Evolutionary conservation across 2,797 vertebrate species (phyloP), one percentile per base, ranked within the genome.

Genomic region (Dicrostonyx torquatus): DNA sequence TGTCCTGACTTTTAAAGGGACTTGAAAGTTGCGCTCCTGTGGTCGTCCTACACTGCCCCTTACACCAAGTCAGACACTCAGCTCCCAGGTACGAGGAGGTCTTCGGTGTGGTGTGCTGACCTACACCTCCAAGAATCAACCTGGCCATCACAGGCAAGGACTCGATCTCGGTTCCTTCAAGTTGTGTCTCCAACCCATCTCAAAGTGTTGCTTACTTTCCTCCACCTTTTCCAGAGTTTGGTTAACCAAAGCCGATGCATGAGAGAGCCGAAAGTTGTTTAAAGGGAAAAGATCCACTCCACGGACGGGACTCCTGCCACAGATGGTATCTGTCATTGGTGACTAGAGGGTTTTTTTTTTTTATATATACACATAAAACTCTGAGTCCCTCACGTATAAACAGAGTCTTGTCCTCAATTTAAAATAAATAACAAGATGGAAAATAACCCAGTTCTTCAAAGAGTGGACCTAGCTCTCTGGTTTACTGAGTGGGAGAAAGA

Each of bases 11-110:
- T 98, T 98, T 98, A 98, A 98, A 98, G 96, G 97, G 97, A 98
- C 98, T 98, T 98, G 97, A 98, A 98, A 98, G 98, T 85, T 97
- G 97, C 97, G 96, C 98, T 98, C 97, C 98, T 98, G 98, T 96
- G 95, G 86, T 97, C 97, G 78, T 97, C 96, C 96, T 97, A 86
- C 91, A 97, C 96, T 97, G 96, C 98, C 97, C 95, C 83, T 94
- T 95, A 68, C 34, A 62, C 88, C 95, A 97, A 97, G 97, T 90
- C 95, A 93, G 94, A 94, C 92, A 40, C 73, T 75, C 89, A 85
- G 97, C 84, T 97, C 94, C 90, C 97, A 97, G 97, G 96, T 96
- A 91, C 10, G 93, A 97, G 97, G 97, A 96, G 85, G 87, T 34
- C 78, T 87, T 95, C 90, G 62, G 87, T 34, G 18, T 68, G 40